Percentiles rank a stretch among this genome's conserved stretches.
Conservation (phyloP, 2,797 vertebrate species). For the Rhadinocentrus ornatus region DNA sequence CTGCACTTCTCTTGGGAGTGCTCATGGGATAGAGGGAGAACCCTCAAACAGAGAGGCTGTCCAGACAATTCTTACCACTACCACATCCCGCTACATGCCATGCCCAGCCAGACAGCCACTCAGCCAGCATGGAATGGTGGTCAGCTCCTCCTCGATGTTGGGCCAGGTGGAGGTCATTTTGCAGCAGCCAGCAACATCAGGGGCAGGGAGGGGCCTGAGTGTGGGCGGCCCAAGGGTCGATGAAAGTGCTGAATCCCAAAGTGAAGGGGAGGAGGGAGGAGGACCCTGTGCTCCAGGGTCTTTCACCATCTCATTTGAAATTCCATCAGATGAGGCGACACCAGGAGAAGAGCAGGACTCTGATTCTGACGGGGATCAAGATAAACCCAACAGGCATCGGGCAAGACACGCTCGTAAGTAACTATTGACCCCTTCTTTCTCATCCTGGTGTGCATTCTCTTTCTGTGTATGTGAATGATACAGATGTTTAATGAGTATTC, state of each 20-base stretch:
- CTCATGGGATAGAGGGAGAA: slow-evolving; percentile 72
- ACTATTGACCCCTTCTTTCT: slow-evolving; percentile 23
- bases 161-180: slow-evolving; percentile 87
- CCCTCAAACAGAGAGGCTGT: slow-evolving; percentile 37
- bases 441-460: not conserved
- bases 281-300: slow-evolving; percentile 87
- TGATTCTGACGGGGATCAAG: slow-evolving; percentile 86
- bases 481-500: slow-evolving; percentile 24
- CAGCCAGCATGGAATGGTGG: slow-evolving; percentile 77
- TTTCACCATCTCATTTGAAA: slow-evolving; percentile 89
- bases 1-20: slow-evolving; percentile 70
- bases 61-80: slow-evolving; percentile 41
- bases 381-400: slow-evolving; percentile 93
- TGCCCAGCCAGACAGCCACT: slow-evolving; percentile 78
- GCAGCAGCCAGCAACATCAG: slow-evolving; percentile 62
- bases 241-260: slow-evolving; percentile 84
- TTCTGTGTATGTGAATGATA: not conserved
- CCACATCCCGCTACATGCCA: slow-evolving; percentile 75
- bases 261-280: slow-evolving; percentile 87
- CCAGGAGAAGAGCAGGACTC: slow-evolving; percentile 83
- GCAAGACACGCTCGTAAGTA: slow-evolving; percentile 96
- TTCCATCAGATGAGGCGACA: slow-evolving; percentile 85
- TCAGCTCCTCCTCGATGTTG: slow-evolving; percentile 73
- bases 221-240: slow-evolving; percentile 78
- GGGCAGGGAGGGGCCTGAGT: slow-evolving; percentile 70